phyloP scores from a whole-genome alignment of 2,888 invertebrate species.

The Lasioglossum vierecki region DNA sequence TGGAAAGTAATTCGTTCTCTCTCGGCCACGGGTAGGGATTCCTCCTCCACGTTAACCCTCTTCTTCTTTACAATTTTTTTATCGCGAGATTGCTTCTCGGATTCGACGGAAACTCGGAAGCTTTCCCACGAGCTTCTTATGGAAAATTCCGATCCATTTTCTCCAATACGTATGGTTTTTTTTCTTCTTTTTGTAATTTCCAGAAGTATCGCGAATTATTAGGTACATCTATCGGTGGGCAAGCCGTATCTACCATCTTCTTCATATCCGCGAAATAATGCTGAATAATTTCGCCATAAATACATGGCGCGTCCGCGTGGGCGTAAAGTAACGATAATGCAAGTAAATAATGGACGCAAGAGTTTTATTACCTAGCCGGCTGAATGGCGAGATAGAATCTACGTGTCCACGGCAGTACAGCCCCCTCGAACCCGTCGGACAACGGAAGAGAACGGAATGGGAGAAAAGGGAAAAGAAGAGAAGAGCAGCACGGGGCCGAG shows the following conservation, averaged over 20 bases:
- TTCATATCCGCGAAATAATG: constrained; percentile 82
- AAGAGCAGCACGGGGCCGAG: constrained; percentile 6
- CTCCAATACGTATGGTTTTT: background rate
- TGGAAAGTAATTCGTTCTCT: constrained; percentile 61
- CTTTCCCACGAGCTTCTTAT: no score
- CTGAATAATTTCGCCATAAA: constrained; percentile 83
- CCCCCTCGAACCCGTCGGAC: constrained; percentile 56
- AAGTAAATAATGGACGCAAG: constrained; percentile 83
- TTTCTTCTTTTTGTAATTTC: constrained; percentile 25
- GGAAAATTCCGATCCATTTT: background rate
- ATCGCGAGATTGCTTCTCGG: no score
- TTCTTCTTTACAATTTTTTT: background rate
- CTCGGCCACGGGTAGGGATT: constrained; percentile 11
- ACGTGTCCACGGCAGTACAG: constrained; percentile 74
- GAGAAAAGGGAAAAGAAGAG: constrained; percentile 10
- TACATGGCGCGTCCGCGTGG: constrained; percentile 79
- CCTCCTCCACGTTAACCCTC: constrained; percentile 13
- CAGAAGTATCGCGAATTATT: constrained; percentile 53
- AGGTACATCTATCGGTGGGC: constrained; percentile 48
- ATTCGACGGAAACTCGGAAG: background rate
- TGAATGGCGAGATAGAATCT: constrained; percentile 83
- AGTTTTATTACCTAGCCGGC: constrained; percentile 83
- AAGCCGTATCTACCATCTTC: constrained; percentile 77
- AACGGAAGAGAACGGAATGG: constrained; percentile 25
- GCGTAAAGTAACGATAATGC: constrained; percentile 84